Evolutionary conservation across 2,113 vertebrate genomes (phyloP), one percentile per base, ranked within the genome.

Genomic region (Bucco capensis): DNA sequence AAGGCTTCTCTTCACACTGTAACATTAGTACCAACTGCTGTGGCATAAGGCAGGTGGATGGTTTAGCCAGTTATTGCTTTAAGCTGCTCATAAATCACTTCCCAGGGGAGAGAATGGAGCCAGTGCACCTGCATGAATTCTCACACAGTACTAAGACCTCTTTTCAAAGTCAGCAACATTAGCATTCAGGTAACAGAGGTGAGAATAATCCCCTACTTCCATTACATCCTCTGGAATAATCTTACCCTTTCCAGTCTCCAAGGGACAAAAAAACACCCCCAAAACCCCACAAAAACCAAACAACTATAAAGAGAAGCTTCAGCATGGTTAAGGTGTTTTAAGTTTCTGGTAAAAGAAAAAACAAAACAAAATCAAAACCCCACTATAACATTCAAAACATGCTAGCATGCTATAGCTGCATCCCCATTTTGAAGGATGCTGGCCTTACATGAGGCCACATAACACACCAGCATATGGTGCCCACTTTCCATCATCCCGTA

Each of bases 1-100:
- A 5, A 16, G 19, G 46, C n/a, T 28, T 88, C 57, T 69, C 12
- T 62, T 78, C 56, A 77, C 69, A 75, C 28, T 37, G 6, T 28
- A 66, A 42, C 30, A 15, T 50, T 33, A 49, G 17, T 51, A 44
- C 49, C 67, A 82, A 13, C 42, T 81, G 23, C 61, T 82, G 6
- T 47, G 33, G 37, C 67, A 50, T 27, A 60, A 79, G 58, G 21
- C 62, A 92, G 70, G 58, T 88, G 42, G 49, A 70, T 73, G 14
- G 9, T 82, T 64, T 24, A 42, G 53, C 84, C 83, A 90, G 40
- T 37, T 49, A 51, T 24, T 85, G 35, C 47, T 89, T 91, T 58
- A 90, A 94, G 53, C 22, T 87, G 42, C 66, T 76, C 49, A 58
- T 90, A 84, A 89, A 83, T 87, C 17, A 74, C 81, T 86, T 93